Percentiles rank a stretch among this genome's conserved stretches.
These are phyloP conservation scores for Troides oblongomaculatus DNA, from an alignment of 2,888 invertebrate genomes.

Conservation along the genomic window DNA sequence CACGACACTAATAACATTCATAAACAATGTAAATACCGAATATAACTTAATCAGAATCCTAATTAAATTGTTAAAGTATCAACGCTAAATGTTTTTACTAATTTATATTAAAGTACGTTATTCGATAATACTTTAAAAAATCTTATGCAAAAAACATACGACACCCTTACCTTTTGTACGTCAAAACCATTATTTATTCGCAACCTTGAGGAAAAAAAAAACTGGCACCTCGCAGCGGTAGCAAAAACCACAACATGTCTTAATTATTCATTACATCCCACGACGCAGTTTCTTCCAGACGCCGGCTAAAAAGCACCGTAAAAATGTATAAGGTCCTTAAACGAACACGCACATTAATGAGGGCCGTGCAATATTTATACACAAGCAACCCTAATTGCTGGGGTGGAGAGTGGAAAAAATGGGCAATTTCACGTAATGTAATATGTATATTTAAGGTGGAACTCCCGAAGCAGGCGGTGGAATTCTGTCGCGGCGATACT, in stretches of 20 bases:
- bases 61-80: not conserved
- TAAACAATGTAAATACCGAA: too few species aligned
- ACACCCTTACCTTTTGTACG: conserved; percentile 5
- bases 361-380: conserved; percentile 80
- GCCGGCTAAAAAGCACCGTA: conserved; percentile 65
- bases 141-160: not conserved
- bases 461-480: conserved; percentile 64
- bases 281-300: conserved; percentile 58
- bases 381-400: conserved; percentile 79
- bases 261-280: conserved; percentile 76
- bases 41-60: not conserved
- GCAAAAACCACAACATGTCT: conserved; percentile 53
- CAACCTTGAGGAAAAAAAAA: conserved; percentile 34
- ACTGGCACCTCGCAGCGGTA: conserved; percentile 52
- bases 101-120: not conserved
- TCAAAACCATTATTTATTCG: conserved; percentile 18
- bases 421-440: conserved; percentile 81
- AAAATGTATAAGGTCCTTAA: conserved; percentile 70
- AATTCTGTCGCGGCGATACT: conserved; percentile 74
- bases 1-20: too few species aligned
- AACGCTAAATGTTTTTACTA: not conserved
- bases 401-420: conserved; percentile 81
- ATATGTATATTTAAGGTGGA: conserved; percentile 80
- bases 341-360: conserved; percentile 79
- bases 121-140: not conserved